phyloP scores from a whole-genome alignment of 1,140 invertebrate species.

The Apis mellifera region DNA sequence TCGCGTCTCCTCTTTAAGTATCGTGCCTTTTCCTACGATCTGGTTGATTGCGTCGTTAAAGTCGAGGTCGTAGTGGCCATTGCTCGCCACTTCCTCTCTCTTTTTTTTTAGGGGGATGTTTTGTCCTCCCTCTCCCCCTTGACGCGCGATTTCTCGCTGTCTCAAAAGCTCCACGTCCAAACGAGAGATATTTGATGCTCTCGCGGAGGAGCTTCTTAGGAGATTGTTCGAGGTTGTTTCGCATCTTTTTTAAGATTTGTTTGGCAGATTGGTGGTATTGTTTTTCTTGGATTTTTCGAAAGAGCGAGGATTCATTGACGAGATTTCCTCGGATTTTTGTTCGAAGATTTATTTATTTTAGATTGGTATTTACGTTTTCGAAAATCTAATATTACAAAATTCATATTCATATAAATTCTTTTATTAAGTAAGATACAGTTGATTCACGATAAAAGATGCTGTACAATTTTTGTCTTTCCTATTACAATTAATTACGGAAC shows the following conservation, averaged over 20 bases:
- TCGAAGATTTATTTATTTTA: no score
- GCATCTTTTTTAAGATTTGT: background rate
- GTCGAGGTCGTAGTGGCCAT: constrained; percentile 17
- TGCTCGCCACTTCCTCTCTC: background rate
- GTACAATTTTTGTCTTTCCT: no score
- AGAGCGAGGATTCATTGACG: background rate
- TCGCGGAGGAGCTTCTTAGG: no score
- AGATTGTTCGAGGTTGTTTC: no score
- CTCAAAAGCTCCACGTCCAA: background rate
- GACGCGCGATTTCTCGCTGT: background rate
- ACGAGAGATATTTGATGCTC: background rate
- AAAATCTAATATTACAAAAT: no score
- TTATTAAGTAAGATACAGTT: no score
- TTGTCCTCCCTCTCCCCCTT: no score
- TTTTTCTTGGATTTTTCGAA: background rate
- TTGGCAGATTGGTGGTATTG: background rate
- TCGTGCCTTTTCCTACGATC: constrained; percentile 43
- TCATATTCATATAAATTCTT: no score
- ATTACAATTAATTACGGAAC: background rate
- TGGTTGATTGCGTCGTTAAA: constrained; percentile 52
- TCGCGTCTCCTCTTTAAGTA: constrained; percentile 46
- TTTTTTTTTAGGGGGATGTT: background rate
- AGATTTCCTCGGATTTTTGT: no score
- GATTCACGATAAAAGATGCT: no score
- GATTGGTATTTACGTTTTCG: no score